A percentile compares a stretch with the other conserved stretches of the same genome.
Conservation (phyloP, 2,113 vertebrate genomes). For the Xyrauchen texanus region DNA sequence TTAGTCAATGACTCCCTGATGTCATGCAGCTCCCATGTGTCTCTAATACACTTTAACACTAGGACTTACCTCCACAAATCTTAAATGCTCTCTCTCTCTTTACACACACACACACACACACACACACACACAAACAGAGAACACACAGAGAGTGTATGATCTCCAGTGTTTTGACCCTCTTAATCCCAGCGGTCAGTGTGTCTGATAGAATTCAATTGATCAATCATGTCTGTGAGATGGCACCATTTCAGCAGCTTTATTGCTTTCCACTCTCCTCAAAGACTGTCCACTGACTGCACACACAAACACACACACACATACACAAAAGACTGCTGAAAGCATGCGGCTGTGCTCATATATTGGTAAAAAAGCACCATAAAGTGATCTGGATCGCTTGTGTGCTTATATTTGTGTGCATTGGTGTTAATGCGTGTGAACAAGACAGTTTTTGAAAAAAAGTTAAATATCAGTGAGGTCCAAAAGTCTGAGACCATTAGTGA, state of each 20-base stretch:
- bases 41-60: constrained; percentile 29
- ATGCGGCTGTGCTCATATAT: background rate
- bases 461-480: too few relatives aligned
- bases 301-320: constrained; percentile 22
- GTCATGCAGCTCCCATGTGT: constrained; percentile 42
- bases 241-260: constrained; percentile 99
- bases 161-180: constrained; percentile 88
- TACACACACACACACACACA: background rate
- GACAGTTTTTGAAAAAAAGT: too few relatives aligned
- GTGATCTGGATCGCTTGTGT: background rate
- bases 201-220: constrained; percentile 99
- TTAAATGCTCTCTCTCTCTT: constrained; percentile 12
- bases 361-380: background rate
- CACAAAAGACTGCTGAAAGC: constrained; percentile 24
- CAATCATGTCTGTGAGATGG: constrained; percentile 99
- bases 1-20: background rate
- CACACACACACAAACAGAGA: constrained; percentile 43
- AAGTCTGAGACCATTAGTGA: too few relatives aligned
- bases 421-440: background rate
- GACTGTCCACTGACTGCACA: constrained; percentile 56
- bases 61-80: constrained; percentile 21
- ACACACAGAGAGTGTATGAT: constrained; percentile 86
- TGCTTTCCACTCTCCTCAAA: constrained; percentile 91
- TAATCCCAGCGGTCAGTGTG: constrained; percentile 97
- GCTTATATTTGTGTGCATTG: background rate